Evolutionary conservation across 2,888 invertebrate genomes (phyloP), one percentile per base, ranked within the genome.

Genomic region (Crepidodera aurea): DNA sequence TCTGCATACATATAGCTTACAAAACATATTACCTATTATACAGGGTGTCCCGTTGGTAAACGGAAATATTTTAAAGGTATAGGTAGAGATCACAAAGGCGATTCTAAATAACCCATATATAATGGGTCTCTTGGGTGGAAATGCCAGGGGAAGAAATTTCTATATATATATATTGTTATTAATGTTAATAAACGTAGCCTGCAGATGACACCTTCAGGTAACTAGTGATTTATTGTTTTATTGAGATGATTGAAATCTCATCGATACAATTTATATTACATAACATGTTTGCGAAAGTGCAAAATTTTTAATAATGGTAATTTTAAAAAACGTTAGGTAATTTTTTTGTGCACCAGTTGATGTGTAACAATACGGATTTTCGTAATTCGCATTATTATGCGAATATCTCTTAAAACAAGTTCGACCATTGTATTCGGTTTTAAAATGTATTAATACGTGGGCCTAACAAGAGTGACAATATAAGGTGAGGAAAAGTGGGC

Each of bases 251-350:
- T 6, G 34, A 34, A 34, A 34, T 34, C 34, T 34, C 13, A 3
- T 34, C 13, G 13, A 34, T 2, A n/a, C n/a, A n/a, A 12, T 34
- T 34, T n/a, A 34, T 6, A 12, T 34, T 34, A 10, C 13, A 34
- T 34, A 34, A 34, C 29, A 6, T 12, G 13, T 12, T 34, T 34
- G 34, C 34, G 13, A 34, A 34, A 34, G 5, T 32, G n/a, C 32
- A 32, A n/a, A 32, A 10, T 2, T 40, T 18, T 40, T 18, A 40
- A 40, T 40, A 40, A 40, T 40, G 40, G 40, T 40, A 40, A 40
- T 40, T 40, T 40, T 40, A 18, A 40, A 5, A 40, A 18, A 40
- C 10, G 40, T 40, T 34, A 34, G 34, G 34, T 34, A 34, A 34
- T 34, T 34, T 34, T 34, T 32, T 13, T 12, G 12, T 40, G 16